These are phyloP conservation scores for Eurypyga helias DNA, from an alignment of 2,113 vertebrate species.

Conservation along the genomic window DNA sequence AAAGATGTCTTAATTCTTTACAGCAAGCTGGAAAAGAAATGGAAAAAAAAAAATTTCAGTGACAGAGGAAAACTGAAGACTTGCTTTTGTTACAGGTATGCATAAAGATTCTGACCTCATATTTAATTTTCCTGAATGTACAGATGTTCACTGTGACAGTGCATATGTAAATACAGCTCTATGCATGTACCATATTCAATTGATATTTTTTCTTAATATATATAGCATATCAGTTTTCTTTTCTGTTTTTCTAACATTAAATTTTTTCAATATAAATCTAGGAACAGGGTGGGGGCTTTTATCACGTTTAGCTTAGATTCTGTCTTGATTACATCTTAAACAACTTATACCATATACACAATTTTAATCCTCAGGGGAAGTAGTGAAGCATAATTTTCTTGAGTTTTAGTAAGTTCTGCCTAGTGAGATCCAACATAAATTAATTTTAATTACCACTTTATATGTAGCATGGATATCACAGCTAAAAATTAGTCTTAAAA, in stretches of 20 bases:
- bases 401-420: not conserved
- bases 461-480: conserved; percentile 1
- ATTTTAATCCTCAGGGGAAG: not conserved
- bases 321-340: not conserved
- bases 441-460: conserved; percentile 29
- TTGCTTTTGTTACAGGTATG: not conserved
- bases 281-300: not conserved
- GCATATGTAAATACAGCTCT: not conserved
- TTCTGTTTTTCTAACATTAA: not conserved
- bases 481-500: not conserved
- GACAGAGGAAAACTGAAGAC: not conserved
- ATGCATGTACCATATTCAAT: not conserved
- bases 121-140: not conserved
- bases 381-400: not conserved
- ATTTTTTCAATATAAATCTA: not conserved
- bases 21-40: not conserved
- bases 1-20: not conserved
- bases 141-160: not conserved
- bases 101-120: not conserved
- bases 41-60: not conserved
- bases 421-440: conserved; percentile 23
- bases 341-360: not conserved
- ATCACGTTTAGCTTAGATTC: not conserved
- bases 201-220: not conserved
- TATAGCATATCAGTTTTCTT: not conserved